Evolutionary conservation across 2,113 vertebrate genomes (phyloP).

Genomic region (Maccullochella peelii): DNA sequence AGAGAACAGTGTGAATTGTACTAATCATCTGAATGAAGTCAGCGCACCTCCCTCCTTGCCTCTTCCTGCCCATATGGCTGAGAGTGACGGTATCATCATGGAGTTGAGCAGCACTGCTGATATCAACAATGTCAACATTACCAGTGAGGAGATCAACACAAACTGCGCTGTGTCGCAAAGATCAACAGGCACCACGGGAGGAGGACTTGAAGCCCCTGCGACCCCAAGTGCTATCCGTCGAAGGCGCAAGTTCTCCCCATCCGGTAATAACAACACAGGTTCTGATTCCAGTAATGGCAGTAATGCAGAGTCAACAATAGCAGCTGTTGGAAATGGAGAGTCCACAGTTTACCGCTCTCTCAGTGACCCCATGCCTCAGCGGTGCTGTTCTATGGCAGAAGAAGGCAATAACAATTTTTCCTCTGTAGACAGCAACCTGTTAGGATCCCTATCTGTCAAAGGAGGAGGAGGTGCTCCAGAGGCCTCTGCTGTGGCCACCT

Average conservation of each 20-base stretch:
- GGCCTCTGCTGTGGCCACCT: slow-evolving; percentile 61
- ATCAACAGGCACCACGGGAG: slow-evolving; percentile 35
- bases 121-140: slow-evolving; percentile 36
- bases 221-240: slow-evolving; percentile 90
- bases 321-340: slow-evolving; percentile 78
- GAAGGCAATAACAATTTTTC: slow-evolving; percentile 89
- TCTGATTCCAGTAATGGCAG: slow-evolving; percentile 88
- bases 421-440: slow-evolving; percentile 94
- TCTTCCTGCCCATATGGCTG: slow-evolving; percentile 52
- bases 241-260: slow-evolving; percentile 90
- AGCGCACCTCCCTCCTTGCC: slow-evolving; percentile 24
- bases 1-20: slow-evolving; percentile 56
- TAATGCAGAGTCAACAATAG: slow-evolving; percentile 71
- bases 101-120: slow-evolving; percentile 57
- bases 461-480: slow-evolving; percentile 68
- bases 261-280: slow-evolving; percentile 82
- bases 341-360: slow-evolving; percentile 90
- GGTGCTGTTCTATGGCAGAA: slow-evolving; percentile 85
- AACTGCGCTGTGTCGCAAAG: slow-evolving; percentile 71
- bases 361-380: slow-evolving; percentile 97
- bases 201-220: slow-evolving; percentile 82
- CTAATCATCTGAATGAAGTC: slow-evolving; percentile 59
- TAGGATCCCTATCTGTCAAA: slow-evolving; percentile 92
- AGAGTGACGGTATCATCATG: slow-evolving; percentile 65
- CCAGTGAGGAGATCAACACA: slow-evolving; percentile 59